A percentile compares a stretch with the other conserved stretches of the same genome.
phyloP scores from a whole-genome alignment of 2,797 vertebrate genomes.

The Argentina silus region DNA sequence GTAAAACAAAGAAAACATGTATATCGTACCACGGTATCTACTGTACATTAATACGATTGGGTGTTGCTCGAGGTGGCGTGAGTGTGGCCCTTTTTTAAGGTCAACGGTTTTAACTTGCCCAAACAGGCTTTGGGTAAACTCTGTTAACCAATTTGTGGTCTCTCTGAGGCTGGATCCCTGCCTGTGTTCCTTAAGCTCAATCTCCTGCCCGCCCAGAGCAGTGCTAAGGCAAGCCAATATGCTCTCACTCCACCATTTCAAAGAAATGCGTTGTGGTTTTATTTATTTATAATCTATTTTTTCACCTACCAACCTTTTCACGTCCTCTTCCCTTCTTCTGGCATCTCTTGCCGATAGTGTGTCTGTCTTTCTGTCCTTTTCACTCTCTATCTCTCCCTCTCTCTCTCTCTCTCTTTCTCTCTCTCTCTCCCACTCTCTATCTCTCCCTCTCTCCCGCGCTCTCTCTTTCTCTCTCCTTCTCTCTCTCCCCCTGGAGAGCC shows the following conservation, averaged over 20 bases:
- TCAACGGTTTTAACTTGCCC: background rate
- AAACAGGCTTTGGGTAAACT: background rate
- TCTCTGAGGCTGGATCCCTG: conserved; percentile 29
- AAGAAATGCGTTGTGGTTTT: conserved; percentile 66
- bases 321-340: conserved; percentile 69
- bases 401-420: conserved; percentile 10
- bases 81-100: background rate
- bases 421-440: conserved; percentile 9
- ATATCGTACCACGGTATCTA: too few species aligned
- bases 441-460: conserved; percentile 11
- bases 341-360: conserved; percentile 71
- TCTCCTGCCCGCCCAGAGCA: conserved; percentile 51
- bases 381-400: conserved; percentile 9
- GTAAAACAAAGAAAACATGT: too few species aligned
- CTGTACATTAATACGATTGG: background rate
- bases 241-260: conserved; percentile 63
- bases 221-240: conserved; percentile 54
- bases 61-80: background rate
- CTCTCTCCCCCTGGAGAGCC: conserved; percentile 75
- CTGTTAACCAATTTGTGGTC: conserved; percentile 7
- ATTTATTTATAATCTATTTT: conserved; percentile 73
- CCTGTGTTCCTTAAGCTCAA: conserved; percentile 66
- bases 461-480: conserved; percentile 29
- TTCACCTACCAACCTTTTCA: conserved; percentile 70
- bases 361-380: conserved; percentile 41